phyloP scores from a whole-genome alignment of 2,888 invertebrate genomes.

The Taenaris catops region DNA sequence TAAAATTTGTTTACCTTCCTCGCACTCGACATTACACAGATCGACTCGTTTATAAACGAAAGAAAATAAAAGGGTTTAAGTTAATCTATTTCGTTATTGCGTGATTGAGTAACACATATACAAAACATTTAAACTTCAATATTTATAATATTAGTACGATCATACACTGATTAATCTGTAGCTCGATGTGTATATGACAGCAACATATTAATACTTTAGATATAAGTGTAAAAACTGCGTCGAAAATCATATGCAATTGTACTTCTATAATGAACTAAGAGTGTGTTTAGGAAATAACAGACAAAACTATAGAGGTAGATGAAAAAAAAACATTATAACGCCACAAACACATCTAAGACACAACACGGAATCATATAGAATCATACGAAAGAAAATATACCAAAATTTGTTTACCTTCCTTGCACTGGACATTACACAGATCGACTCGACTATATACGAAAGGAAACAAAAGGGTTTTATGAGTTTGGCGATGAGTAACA shows the following conservation, averaged over 20 bases:
- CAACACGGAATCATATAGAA: background rate
- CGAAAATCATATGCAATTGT: too few species aligned
- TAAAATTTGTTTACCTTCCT: slow-evolving; percentile 48
- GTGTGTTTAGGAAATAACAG: too few species aligned
- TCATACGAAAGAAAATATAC: slow-evolving; percentile 15
- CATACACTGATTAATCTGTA: too few species aligned
- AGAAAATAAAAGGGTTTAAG: slow-evolving; percentile 34
- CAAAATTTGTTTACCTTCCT: slow-evolving; percentile 48
- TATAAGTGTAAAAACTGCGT: too few species aligned
- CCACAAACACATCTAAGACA: slow-evolving; percentile 2
- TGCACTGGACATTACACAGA: slow-evolving; percentile 40
- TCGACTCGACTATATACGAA: slow-evolving; percentile 35
- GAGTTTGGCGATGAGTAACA: slow-evolving; percentile 43
- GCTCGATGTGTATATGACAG: too few species aligned
- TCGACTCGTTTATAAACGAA: slow-evolving; percentile 35
- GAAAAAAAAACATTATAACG: background rate
- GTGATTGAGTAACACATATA: too few species aligned
- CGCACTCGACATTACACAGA: slow-evolving; percentile 40
- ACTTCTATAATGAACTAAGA: too few species aligned
- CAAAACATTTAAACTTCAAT: too few species aligned
- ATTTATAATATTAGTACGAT: too few species aligned
- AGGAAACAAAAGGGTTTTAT: slow-evolving; percentile 37
- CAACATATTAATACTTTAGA: too few species aligned
- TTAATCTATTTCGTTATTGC: too few species aligned
- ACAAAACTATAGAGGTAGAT: too few species aligned